Base-by-base conservation (phyloP, 2,797 vertebrate species). In the Sarcophilus harrisii region DNA sequence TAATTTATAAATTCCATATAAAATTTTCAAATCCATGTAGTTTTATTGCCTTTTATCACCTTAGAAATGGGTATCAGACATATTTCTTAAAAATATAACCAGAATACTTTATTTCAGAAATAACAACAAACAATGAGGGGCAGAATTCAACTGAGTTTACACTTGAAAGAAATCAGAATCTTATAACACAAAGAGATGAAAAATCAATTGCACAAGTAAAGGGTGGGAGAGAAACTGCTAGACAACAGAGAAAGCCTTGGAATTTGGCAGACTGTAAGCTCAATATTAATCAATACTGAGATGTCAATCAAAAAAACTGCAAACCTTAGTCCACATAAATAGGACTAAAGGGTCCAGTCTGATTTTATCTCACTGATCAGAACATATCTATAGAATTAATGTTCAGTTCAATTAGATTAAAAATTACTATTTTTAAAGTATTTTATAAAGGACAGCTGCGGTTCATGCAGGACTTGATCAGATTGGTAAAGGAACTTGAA, bases 51-150 rank as follows among this genome's bases (percentile, higher is more conserved):
- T 96, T 95, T 98, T n/a, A 90, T 1, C 4, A 89, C 6, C 11
- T 90, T 90, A 91, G 57, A 57, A 96, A 95, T 92, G 90, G 90
- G 24, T 91, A 92, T 95, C 90, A 93, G 21, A 52, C 90, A 58
- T 54, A 90, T 93, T 58, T 92, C 59, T 57, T 89, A 93, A 81
- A 59, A 91, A 30, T n/a, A 58, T 93, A 91, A 32, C 73, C 45
- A 38, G 54, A 49, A 59, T 8, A 91, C n/a, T n/a, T n/a, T 81
- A 87, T 95, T 95, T 95, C 57, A 92, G 30, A 32, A 92, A n/a
- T 54, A 62, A 87, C 73, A 27, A 45, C 38, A 49, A 91, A 95
- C 32, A 94, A 62, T 58, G 14, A 59, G 21, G 24, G 66, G 3
- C 38, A 90, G 55, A 96, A 93, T n/a, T 30, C 29, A 92, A 28